Base-by-base conservation (phyloP, 2,113 vertebrate genomes). In the Embiotoca jacksoni region DNA sequence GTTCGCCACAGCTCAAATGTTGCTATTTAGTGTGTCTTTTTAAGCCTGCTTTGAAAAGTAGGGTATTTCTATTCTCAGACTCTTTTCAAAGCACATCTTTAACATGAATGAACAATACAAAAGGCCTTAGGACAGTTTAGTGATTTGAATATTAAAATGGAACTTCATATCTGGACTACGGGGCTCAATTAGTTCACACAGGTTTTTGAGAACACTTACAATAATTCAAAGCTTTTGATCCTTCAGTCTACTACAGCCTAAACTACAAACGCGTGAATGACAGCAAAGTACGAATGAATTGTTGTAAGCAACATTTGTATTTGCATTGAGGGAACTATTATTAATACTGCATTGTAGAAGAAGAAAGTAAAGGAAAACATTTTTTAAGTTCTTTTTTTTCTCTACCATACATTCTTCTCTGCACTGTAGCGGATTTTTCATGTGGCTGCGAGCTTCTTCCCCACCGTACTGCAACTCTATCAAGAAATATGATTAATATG, bases 171-270 rank as follows among this genome's bases (percentile, higher is more conserved):
- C 74, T 69, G 54, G 35, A 80, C 87, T 82, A 69, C 83, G 78
- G 79, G 84, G 76, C 82, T 89, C 86, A 89, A 89, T 92, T 89
- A 88, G 66, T 88, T 82, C 68, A 71, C 66, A 74, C 47, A 67
- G 76, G 68, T 78, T 89, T 81, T 69, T 60, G 47, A 82, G 69
- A 65, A 55, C 57, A 87, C 72, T 81, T 79, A 84, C 68, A 84
- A 59, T 73, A 88, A 88, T 80, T 88, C 72, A 88, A 90, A 81
- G 72, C 83, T 78, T 93, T 91, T 92, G 83, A 92, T 93, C 81
- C 80, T 61, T 16, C 4, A 75, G 75, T 50, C 9, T 46, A 73
- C 80, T 61, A n/a, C 4, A 75, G 75, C 54, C 9, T 46, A 73
- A 82, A 88, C 75, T 71, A 74, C 70, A 30, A 58, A 78, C 63